Base-by-base conservation (phyloP, 1,140 invertebrate genomes). In the Subanguina moxae region DNA sequence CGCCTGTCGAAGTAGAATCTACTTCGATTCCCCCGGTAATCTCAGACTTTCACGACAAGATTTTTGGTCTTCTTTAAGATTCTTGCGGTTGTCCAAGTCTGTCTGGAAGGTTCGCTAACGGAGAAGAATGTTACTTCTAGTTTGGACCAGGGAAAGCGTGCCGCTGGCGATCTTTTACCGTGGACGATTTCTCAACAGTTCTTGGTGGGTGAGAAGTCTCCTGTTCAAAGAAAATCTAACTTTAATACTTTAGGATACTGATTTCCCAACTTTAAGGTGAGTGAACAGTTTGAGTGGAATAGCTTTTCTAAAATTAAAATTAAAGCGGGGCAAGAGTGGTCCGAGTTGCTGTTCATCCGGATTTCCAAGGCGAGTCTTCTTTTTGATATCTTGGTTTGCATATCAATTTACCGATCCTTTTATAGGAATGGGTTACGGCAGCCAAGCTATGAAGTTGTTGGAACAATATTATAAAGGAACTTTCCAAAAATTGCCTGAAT, bases 301-400 rank as follows among this genome's bases (percentile, higher is more conserved):
- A n/a, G n/a, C n/a, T n/a, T n/a, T n/a, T n/a, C n/a, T n/a, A n/a
- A n/a, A n/a, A n/a, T n/a, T n/a, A n/a, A n/a, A n/a, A n/a, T n/a
- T n/a, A n/a, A n/a, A 88, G 90, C 68, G 95, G 95, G 8, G 93
- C 90, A 19, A 86, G 95, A 69, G 88, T 98, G 65, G 91, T 99
- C 19, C 86, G 95, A 45, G 94, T 99, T 65, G 95, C 95, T 0
- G 97, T 94, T 1, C 94, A 99, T 88, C 95, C 96, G 0, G 92
- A 96, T 75, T 97, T 96, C 45, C 68, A 65, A 45, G 62, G 70
- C 57, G n/a, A 46, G 56, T 56, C 38, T 66, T 25, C 8, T 48
- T 28, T 48, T 58, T 46, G 67, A 64, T 57, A 38, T 48, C 72
- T 65, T 25, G 28, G 45, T 68, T n/a, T n/a, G n/a, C n/a, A n/a